Conservation (phyloP, 2,113 vertebrate species). For the Anolis sagrei region DNA sequence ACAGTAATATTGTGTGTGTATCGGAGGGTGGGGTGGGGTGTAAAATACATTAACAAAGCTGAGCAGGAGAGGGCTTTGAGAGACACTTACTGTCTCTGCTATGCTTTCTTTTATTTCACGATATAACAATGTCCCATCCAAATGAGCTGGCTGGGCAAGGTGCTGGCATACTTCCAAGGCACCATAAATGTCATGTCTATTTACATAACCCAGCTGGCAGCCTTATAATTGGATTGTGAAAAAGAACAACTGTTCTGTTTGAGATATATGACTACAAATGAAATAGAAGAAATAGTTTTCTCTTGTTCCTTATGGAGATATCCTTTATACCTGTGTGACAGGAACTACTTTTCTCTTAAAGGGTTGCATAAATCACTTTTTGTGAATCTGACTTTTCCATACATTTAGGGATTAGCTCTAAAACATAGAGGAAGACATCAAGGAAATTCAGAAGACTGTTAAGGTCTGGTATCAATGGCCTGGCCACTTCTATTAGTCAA, state of each 20-base stretch:
- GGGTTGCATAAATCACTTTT: not conserved
- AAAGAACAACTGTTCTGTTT: not conserved
- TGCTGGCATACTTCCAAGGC: not conserved
- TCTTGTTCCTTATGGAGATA: not conserved
- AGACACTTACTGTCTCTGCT: not conserved
- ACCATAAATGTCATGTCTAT: conserved; percentile 19
- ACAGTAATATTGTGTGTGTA: not conserved
- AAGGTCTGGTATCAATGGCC: no score
- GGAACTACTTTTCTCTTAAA: not conserved
- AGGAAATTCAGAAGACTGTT: no score
- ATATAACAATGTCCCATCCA: not conserved
- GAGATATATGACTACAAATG: not conserved
- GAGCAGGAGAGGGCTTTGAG: not conserved
- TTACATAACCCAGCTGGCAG: conserved; percentile 5
- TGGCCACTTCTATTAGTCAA: no score
- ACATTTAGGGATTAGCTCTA: not conserved
- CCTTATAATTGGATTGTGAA: conserved; percentile 22
- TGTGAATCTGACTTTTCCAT: not conserved
- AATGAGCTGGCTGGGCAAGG: conserved; percentile 6
- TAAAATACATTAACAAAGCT: not conserved
- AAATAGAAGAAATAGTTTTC: not conserved
- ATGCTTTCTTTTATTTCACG: not conserved
- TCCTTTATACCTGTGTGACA: not conserved
- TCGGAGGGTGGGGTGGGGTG: not conserved
- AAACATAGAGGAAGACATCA: not conserved